Percentiles rank a stretch among this genome's conserved stretches.
Conservation (phyloP, 2,797 vertebrate genomes). For the Diplodus puntazzo region DNA sequence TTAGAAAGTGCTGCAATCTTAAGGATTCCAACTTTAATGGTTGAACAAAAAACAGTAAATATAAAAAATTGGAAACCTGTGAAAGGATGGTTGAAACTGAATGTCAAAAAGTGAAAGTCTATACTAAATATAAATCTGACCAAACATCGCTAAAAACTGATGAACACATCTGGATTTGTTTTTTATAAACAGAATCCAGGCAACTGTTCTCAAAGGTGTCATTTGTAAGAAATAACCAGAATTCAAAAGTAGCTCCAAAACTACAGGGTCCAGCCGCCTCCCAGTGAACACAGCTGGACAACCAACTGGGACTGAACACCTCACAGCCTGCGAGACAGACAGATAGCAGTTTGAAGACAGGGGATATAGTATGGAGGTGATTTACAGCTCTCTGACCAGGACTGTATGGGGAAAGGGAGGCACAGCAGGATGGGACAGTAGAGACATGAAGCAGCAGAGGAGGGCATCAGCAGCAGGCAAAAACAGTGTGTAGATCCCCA, state of each 20-base stretch:
- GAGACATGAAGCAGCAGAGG: no score
- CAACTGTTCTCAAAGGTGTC: background rate
- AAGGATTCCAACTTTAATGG: background rate
- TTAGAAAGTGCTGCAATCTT: background rate
- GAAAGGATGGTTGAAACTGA: background rate
- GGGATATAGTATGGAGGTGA: no score
- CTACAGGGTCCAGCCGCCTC: no score
- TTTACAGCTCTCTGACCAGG: no score
- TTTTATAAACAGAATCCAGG: constrained; percentile 8
- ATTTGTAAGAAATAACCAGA: no score
- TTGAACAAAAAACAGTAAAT: background rate
- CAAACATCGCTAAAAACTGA: background rate
- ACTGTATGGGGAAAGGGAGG: background rate
- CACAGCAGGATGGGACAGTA: no score
- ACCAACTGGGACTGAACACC: no score
- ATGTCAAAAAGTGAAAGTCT: background rate
- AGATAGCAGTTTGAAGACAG: no score
- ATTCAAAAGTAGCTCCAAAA: no score
- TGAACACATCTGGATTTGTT: background rate
- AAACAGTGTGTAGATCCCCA: no score
- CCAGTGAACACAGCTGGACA: background rate
- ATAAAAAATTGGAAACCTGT: background rate
- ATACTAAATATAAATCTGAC: background rate
- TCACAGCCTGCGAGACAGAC: no score
- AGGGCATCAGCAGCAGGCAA: no score